Percentiles rank a stretch among this genome's conserved stretches.
Evolutionary conservation across 2,888 invertebrate species (phyloP).

Genomic region (Hirtodrosophila alboralis): DNA sequence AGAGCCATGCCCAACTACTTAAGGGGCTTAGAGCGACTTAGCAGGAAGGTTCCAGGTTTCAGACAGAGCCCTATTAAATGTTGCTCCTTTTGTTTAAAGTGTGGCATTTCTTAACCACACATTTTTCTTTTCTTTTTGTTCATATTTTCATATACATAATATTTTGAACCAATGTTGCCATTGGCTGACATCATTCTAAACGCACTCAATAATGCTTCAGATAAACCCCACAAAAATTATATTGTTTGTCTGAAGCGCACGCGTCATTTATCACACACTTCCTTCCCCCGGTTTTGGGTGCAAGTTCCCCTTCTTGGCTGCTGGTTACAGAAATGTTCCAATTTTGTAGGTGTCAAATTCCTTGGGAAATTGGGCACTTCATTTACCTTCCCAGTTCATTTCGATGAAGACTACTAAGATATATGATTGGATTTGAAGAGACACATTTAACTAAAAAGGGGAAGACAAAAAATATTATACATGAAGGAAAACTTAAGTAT

Average conservation of each 20-base stretch:
- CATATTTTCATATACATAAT: conserved; percentile 1
- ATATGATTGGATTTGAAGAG: neutral
- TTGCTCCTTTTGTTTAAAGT: conserved; percentile 25
- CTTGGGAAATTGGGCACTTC: conserved; percentile 74
- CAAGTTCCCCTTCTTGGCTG: conserved; percentile 18
- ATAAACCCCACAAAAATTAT: conserved; percentile 7
- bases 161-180: conserved; percentile 32
- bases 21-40: conserved; percentile 66
- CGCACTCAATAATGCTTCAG: no score
- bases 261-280: conserved; percentile 50
- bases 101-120: conserved; percentile 7
- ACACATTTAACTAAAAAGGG: conserved; percentile 22
- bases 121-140: conserved; percentile 6
- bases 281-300: conserved; percentile 7
- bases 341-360: conserved; percentile 64
- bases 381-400: conserved; percentile 58
- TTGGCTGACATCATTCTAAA: conserved; percentile 16
- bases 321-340: conserved; percentile 52
- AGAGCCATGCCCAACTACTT: conserved; percentile 57
- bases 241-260: conserved; percentile 50
- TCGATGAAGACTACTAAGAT: conserved; percentile 58
- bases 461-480: conserved; percentile 1
- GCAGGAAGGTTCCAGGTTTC: conserved; percentile 10
- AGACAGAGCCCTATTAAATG: conserved; percentile 32
- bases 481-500: neutral